phyloP scores from a whole-genome alignment of 2,113 vertebrate genomes.

The Vimba vimba region DNA sequence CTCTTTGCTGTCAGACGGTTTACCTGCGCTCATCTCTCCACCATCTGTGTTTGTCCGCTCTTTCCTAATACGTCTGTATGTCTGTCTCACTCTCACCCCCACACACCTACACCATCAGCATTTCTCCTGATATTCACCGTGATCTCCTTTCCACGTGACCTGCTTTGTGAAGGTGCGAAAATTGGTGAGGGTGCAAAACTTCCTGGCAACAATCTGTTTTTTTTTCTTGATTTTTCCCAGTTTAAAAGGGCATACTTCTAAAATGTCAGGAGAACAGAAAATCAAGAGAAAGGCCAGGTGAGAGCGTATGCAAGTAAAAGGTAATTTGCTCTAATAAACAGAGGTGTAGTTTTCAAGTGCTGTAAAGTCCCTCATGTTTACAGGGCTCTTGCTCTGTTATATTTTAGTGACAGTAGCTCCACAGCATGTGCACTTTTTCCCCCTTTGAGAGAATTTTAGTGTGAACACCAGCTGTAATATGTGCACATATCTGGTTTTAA shows the following conservation, averaged over 20 bases:
- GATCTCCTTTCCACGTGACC: too few relatives aligned
- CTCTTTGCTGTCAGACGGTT: conserved; percentile 16
- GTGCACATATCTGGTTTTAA: neutral
- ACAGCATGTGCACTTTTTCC: neutral
- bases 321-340: neutral
- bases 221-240: neutral
- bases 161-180: neutral
- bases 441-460: neutral
- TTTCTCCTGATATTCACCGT: neutral
- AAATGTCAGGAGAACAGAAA: conserved; percentile 11
- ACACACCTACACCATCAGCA: conserved; percentile 13
- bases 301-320: neutral
- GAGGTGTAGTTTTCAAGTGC: conserved; percentile 22
- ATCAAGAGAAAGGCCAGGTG: conserved; percentile 3
- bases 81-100: neutral
- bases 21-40: neutral
- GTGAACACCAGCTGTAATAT: conserved; percentile 12
- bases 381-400: conserved; percentile 13
- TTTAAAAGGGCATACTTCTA: neutral
- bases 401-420: conserved; percentile 21
- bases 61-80: neutral
- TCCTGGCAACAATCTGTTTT: neutral
- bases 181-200: neutral
- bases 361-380: conserved; percentile 8
- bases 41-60: neutral